Evolutionary conservation across 2,113 vertebrate genomes (phyloP).

Genomic region (Peromyscus maniculatus): DNA sequence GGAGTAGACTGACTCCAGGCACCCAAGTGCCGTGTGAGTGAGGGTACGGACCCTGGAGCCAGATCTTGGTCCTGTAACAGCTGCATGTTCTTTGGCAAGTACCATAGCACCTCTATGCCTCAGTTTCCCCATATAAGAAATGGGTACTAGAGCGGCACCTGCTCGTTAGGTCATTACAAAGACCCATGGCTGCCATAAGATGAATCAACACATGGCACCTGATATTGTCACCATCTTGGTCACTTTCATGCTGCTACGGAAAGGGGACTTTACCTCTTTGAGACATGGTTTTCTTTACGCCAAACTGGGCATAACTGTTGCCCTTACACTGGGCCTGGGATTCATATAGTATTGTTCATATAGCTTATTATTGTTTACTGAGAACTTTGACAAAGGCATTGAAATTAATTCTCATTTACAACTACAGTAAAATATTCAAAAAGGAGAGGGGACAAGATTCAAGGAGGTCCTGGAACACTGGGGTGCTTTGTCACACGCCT

Average conservation of each 20-base stretch:
- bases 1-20: background rate
- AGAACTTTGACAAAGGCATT: background rate
- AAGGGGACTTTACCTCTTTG: background rate
- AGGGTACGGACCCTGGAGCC: background rate
- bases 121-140: background rate
- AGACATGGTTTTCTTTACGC: background rate
- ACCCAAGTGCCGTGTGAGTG: background rate
- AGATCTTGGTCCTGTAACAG: background rate
- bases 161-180: background rate
- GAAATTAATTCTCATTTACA: background rate
- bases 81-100: background rate
- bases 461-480: background rate
- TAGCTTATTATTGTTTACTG: background rate
- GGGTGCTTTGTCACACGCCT: fast-evolving
- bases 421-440: background rate
- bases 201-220: background rate
- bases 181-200: background rate
- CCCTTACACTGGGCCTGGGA: background rate
- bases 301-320: background rate
- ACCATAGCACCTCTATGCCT: background rate
- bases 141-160: background rate
- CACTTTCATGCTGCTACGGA: background rate
- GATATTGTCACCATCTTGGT: fast-evolving
- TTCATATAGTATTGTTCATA: background rate
- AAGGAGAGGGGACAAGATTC: fast-evolving